Evolutionary conservation across 2,797 vertebrate genomes (phyloP).

Genomic region (Luscinia megarhynchos): DNA sequence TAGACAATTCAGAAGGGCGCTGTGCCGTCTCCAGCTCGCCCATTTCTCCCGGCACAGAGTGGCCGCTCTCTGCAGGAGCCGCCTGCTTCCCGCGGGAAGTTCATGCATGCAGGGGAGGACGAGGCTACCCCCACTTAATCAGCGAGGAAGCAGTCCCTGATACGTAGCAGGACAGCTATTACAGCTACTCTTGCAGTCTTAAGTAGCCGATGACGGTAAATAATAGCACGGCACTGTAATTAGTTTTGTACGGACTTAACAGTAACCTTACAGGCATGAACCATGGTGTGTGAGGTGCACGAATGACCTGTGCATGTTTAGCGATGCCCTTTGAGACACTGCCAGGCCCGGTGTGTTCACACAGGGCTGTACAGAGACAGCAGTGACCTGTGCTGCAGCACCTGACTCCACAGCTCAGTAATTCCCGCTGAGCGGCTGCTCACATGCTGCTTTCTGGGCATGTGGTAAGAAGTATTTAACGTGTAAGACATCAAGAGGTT

Average conservation of each 20-base stretch:
- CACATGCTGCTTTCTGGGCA: rapidly evolving
- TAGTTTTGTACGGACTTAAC: neutral
- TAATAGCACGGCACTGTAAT: neutral
- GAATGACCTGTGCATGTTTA: rapidly evolving
- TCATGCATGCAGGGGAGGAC: neutral
- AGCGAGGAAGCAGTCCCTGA: neutral
- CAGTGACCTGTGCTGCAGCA: neutral
- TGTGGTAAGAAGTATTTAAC: neutral
- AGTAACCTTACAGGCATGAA: neutral
- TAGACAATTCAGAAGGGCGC: rapidly evolving
- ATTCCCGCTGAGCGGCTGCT: neutral
- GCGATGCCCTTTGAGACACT: neutral
- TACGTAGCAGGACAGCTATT: neutral
- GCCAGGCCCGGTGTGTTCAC: rapidly evolving
- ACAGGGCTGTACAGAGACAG: rapidly evolving
- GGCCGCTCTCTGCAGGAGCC: neutral
- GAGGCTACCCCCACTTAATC: neutral
- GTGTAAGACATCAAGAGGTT: neutral
- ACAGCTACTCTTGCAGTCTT: neutral
- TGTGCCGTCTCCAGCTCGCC: neutral
- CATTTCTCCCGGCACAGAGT: rapidly evolving
- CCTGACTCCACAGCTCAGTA: neutral
- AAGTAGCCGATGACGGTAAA: neutral
- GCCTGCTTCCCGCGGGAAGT: neutral
- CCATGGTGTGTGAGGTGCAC: rapidly evolving